Base-by-base conservation (phyloP, 1,140 invertebrate species). In the Melipona quadrifasciata region DNA sequence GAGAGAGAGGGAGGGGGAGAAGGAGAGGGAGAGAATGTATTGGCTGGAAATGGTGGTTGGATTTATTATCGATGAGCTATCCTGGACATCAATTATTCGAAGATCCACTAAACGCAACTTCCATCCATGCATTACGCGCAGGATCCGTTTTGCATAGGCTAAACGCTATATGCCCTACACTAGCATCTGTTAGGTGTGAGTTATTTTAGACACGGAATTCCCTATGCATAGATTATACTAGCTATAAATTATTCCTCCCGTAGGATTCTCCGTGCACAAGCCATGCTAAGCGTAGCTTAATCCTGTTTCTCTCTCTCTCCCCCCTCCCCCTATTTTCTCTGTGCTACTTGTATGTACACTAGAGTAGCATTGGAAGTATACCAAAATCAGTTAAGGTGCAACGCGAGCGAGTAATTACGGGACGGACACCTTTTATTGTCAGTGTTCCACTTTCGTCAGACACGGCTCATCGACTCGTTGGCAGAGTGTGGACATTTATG, bases 201-300 rank as follows among this genome's bases (percentile, higher is more conserved):
- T 64, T 74, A 61, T 51, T 72, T 57, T 73, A 81, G 68, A 61
- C 61, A 21, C n/a, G 61, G 76, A 78, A 78, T 78, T 78, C 76
- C 76, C 76, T 67, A 78, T 78, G 58, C 55, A 81, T 74, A 73
- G 70, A 73, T 73, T 64, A 64, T 51, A 31, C n/a, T 64, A 64
- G 70, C 55, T n/a, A 64, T 64, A 64, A 73, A 73, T 81, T 81
- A 80, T 57, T 53, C 53, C 39, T 21, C 34, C 68, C 19, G 24
- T 39, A 75, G 73, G 73, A 75, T 75, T 58, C 55, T 34, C 31
- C 55, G 16, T 55, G 10, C 51, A 19, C 17, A 51, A 51, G 55
- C 53, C 34, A 12, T 19, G 71, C 47, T 31, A 10, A 47, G 71
- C 71, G 14, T 24, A 39, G 55, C 31, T 75, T n/a, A 55, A n/a